Percentiles rank a stretch among this genome's conserved stretches.
phyloP scores from a whole-genome alignment of 2,797 vertebrate genomes.

The Platyrinchus mystaceus region DNA sequence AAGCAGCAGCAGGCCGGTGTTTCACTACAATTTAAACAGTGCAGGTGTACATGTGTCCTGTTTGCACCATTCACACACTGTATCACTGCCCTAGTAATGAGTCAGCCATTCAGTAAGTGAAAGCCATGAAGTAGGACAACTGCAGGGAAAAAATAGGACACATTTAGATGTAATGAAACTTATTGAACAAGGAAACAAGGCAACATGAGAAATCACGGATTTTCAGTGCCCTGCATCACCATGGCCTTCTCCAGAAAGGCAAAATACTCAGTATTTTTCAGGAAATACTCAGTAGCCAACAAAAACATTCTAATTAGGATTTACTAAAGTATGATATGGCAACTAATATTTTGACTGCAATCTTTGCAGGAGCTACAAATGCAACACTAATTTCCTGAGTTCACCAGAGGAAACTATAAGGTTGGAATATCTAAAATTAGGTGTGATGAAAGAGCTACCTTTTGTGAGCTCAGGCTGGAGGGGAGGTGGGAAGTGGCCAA shows the following conservation, averaged over 20 bases:
- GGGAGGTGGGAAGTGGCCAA: neutral
- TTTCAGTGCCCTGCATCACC: neutral
- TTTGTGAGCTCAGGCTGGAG: neutral
- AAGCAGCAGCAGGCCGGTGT: neutral
- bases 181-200: neutral
- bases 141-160: neutral
- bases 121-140: slow-evolving; percentile 3
- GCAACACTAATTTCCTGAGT: neutral
- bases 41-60: neutral
- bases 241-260: neutral
- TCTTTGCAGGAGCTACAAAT: neutral
- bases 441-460: neutral
- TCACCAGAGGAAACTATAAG: neutral
- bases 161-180: neutral
- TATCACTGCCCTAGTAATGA: neutral
- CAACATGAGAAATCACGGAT: neutral
- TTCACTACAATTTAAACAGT: neutral
- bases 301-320: neutral
- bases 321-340: neutral
- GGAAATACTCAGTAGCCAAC: neutral
- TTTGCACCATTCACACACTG: neutral
- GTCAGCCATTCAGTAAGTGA: neutral
- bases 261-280: neutral
- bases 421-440: neutral
- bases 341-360: neutral